phyloP scores from a whole-genome alignment of 2,888 invertebrate species.

The Sminthurinus aureus region DNA sequence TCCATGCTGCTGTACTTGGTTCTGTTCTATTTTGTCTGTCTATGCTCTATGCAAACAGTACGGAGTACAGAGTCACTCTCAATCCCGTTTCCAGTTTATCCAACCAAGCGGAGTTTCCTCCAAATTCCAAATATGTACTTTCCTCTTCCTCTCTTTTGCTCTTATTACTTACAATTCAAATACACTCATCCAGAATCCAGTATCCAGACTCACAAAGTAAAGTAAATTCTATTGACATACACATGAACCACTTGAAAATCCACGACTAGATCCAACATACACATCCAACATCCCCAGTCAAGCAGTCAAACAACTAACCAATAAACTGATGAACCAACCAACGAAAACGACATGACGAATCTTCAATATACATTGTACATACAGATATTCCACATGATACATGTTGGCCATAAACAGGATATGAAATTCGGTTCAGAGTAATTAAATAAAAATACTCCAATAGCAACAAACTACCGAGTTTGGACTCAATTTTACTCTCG shows the following conservation, averaged over 20 bases:
- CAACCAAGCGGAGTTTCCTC: not conserved
- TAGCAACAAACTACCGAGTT: not conserved
- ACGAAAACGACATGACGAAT: not conserved
- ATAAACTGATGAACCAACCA: not conserved
- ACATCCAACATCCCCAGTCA: not conserved
- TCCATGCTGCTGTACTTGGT: too few relatives aligned
- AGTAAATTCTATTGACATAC: not conserved
- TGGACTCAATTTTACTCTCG: not conserved
- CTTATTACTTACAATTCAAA: conserved; percentile 1
- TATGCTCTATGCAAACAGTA: not conserved
- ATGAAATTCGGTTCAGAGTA: not conserved
- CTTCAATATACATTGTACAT: too few relatives aligned
- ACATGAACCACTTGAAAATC: not conserved
- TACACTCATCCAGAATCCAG: not conserved
- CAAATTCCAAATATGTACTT: not conserved
- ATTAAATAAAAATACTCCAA: not conserved
- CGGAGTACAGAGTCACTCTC: not conserved
- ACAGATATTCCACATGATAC: not conserved
- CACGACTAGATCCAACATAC: not conserved
- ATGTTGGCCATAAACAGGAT: not conserved
- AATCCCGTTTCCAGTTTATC: not conserved
- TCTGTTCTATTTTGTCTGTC: not conserved
- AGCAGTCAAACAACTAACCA: too few relatives aligned
- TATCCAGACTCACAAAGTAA: not conserved
- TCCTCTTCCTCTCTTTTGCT: not conserved